Base-by-base conservation (phyloP, 1,140 invertebrate species). In the Formica exsecta region DNA sequence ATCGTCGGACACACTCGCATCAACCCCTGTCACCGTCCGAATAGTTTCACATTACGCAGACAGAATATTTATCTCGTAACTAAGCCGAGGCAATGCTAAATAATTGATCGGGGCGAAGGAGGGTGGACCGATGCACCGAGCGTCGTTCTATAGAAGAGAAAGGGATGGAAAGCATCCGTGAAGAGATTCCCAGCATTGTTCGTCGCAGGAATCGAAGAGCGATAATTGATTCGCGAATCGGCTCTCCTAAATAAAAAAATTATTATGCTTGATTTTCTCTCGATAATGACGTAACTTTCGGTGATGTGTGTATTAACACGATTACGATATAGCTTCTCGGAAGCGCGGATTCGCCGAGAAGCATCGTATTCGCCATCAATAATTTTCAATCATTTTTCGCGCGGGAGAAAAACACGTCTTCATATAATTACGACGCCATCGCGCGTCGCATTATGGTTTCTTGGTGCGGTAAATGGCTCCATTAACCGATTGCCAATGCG, bases 21-120 rank as follows among this genome's bases (percentile, higher is more conserved):
- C 29, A 44, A 11, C 44, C 25, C 88, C 73, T 9, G 16, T 41
- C 65, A 36, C 61, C n/a, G 64, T 76, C 61, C 61, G 77, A 79
- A 71, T 75, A 76, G 71, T 54, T 32, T 87, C 85, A 22, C 41
- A 57, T 87, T 74, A 90, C 84, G 62, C 41, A 76, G 61, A 71
- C 59, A 70, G 86, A 87, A 90, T 90, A 90, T 87, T 90, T 87
- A 80, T 89, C 79, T 76, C 88, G 64, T 65, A 81, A 81, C 62
- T 36, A 54, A 41, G 85, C 61, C 62, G 74, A 59, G 85, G 51
- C 59, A 16, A 84, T 22, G 36, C 41, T 89, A 86, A 89, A 90
- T 90, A 90, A 90, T 89, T 87, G 85, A 90, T 90, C 74, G 51
- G 74, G 75, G 51, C 73, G 70, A 59, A 79, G n/a, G 73, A 77